Percentiles rank a stretch among this genome's conserved stretches.
These are phyloP conservation scores for Callochromis pleurospilus DNA, from an alignment of 2,113 vertebrate species.

Conservation along the genomic window DNA sequence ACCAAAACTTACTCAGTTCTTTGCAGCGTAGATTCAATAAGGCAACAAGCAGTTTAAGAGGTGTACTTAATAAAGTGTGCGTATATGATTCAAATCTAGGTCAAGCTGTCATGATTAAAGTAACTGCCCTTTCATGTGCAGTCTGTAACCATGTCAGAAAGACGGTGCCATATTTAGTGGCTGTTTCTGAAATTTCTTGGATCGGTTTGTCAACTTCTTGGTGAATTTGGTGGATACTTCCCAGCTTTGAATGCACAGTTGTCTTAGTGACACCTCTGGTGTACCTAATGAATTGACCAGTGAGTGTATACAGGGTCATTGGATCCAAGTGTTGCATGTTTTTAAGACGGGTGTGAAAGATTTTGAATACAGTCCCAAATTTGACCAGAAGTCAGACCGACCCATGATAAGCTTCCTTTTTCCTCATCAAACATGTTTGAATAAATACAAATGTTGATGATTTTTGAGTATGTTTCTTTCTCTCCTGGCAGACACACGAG, in stretches of 20 bases:
- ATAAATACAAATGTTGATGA: background rate
- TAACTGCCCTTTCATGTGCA: background rate
- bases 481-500: slow-evolving; percentile 81
- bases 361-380: background rate
- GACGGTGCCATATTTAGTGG: background rate
- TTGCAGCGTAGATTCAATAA: background rate
- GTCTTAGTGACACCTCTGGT: background rate
- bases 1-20: background rate
- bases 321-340: background rate
- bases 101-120: background rate
- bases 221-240: background rate
- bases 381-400: background rate
- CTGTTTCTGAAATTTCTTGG: background rate
- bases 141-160: background rate
- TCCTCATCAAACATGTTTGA: background rate
- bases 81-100: background rate
- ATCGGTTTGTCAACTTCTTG: background rate
- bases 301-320: background rate
- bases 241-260: background rate
- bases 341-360: background rate
- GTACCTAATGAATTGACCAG: background rate
- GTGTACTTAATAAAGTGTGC: background rate
- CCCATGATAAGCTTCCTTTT: background rate
- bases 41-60: background rate
- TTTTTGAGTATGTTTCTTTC: background rate